Conservation (phyloP, 2,113 vertebrate genomes). For the Saguinus midas region DNA sequence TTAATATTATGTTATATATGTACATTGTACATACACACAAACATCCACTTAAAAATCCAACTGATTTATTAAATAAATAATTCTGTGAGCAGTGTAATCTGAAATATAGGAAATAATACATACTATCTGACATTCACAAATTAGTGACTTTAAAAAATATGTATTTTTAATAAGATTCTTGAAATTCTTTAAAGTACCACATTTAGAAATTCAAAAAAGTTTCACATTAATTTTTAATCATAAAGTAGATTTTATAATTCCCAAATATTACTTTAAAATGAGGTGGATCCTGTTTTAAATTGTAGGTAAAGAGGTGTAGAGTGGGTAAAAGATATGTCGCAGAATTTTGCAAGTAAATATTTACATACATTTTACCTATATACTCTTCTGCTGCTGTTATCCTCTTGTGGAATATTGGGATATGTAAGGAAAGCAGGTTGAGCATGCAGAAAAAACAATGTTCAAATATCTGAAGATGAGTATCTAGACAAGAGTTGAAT, state of each 20-base stretch:
- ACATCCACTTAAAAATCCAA: constrained; percentile 48
- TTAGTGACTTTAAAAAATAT: background rate
- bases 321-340: background rate
- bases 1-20: constrained; percentile 8
- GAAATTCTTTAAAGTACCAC: background rate
- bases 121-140: background rate
- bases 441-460: background rate
- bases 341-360: background rate
- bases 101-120: background rate
- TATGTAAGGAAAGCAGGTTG: background rate
- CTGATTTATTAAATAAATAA: constrained; percentile 50
- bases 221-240: background rate
- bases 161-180: background rate
- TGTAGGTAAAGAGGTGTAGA: background rate
- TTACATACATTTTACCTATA: background rate
- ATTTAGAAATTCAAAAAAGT: background rate
- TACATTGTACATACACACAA: background rate
- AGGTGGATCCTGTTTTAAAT: background rate
- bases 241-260: background rate
- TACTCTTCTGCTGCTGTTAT: background rate
- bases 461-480: background rate
- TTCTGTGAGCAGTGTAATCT: background rate
- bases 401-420: background rate
- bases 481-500: background rate
- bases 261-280: background rate